A percentile compares a stretch with the other conserved stretches of the same genome.
These are phyloP conservation scores for Tapirus indicus DNA, from an alignment of 2,797 vertebrate species.

Conservation along the genomic window DNA sequence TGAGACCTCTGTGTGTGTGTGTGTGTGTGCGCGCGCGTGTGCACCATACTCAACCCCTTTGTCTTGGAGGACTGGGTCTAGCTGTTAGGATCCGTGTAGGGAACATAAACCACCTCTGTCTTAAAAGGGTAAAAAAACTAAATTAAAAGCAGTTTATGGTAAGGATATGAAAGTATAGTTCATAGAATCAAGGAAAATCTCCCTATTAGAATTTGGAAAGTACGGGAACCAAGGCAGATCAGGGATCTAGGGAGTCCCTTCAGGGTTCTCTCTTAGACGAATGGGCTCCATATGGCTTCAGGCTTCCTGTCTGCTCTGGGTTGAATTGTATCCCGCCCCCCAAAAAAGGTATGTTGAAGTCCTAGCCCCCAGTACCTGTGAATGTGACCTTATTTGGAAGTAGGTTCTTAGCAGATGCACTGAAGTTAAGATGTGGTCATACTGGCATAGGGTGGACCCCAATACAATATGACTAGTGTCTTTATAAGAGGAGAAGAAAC, in stretches of 20 bases:
- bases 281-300: background rate
- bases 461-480: background rate
- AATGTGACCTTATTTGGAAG: background rate
- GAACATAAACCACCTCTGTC: background rate
- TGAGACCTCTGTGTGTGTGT: background rate
- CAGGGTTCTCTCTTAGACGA: background rate
- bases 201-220: background rate
- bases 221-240: background rate
- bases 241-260: background rate
- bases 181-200: background rate
- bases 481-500: background rate
- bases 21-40: background rate
- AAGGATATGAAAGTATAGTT: background rate
- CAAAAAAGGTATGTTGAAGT: background rate
- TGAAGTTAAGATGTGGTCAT: background rate
- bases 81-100: background rate
- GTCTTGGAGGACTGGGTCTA: background rate
- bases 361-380: no score
- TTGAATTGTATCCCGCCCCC: background rate
- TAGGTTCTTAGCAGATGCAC: background rate
- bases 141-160: background rate
- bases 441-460: background rate
- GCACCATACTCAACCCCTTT: background rate
- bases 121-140: background rate
- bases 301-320: background rate